A percentile compares a stretch with the other conserved stretches of the same genome.
Evolutionary conservation across 2,888 invertebrate species (phyloP).

Genomic region (Lutraria lutraria): DNA sequence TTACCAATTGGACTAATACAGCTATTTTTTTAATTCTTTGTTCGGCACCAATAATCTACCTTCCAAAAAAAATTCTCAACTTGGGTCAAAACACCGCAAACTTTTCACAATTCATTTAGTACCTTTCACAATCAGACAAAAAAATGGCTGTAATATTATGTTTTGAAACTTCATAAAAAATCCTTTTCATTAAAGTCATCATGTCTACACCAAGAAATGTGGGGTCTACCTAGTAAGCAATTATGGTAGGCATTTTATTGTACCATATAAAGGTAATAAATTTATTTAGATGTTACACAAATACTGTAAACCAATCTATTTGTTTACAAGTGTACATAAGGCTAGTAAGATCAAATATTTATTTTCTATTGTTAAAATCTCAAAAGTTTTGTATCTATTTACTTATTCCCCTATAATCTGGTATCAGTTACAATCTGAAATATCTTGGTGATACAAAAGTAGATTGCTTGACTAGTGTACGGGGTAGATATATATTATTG

Average conservation of each 20-base stretch:
- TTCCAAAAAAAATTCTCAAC: too few species aligned
- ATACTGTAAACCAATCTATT: not conserved
- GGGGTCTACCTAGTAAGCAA: not conserved
- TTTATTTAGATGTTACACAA: not conserved
- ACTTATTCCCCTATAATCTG: not conserved
- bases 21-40: too few species aligned
- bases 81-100: too few species aligned
- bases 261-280: not conserved
- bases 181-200: not conserved
- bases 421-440: not conserved
- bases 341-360: not conserved
- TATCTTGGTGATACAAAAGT: not conserved
- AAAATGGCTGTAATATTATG: too few species aligned
- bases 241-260: not conserved
- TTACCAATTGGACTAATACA: too few species aligned
- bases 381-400: not conserved
- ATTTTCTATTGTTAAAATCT: slow-evolving; percentile 8
- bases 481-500: not conserved
- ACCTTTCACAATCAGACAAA: too few species aligned
- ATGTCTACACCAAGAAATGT: not conserved
- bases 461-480: too few species aligned
- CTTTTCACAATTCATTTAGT: too few species aligned
- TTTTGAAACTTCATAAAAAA: too few species aligned
- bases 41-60: too few species aligned
- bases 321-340: slow-evolving; percentile 14